Evolutionary conservation across 2,797 vertebrate genomes (phyloP), one percentile per base, ranked within the genome.

Genomic region (Enteromius anoplus): DNA sequence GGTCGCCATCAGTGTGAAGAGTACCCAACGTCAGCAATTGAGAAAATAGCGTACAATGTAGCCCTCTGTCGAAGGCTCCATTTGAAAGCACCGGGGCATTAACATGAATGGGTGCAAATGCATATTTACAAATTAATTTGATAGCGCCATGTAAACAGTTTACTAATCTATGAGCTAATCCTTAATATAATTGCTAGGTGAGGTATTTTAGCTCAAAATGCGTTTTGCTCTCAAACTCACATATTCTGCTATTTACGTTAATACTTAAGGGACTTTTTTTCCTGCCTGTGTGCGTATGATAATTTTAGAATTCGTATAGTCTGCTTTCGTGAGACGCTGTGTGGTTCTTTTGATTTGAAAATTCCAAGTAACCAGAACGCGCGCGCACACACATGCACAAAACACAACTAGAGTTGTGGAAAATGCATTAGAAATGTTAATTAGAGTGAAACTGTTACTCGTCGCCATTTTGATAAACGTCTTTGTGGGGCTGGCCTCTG

Each of bases 31-130:
- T 93, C 91, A 92, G 90, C 85, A 88, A 88, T 83, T 88, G 83
- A 89, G 88, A 93, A 93, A 93, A 94, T 93, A 93, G 93, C 93
- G 93, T 23, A 84, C 82, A 80, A 60, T 68, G 75, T 73, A 66
- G 19, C 66, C 21, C 75, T 85, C 64, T 58, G 71, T 64, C 26
- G 79, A 83, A 77, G 17, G 32, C 47, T 78, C 73, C 21, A 40
- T 55, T 75, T 81, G 71, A 37, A 84, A 21, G 65, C 75, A 71
- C 51, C 53, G 62, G 66, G 55, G 45, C 64, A 51, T 62, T 21
- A 34, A 66, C 26, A 66, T 21, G 15, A 72, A 49, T 29, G 64
- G 66, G 68, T 45, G 42, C 10, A 70, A 69, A 65, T 70, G 8
- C 45, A 68, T 78, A 53, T 65, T 6, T 82, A 19, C 15, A 72